phyloP scores from a whole-genome alignment of 2,113 vertebrate species.

The Triplophysa dalaica region DNA sequence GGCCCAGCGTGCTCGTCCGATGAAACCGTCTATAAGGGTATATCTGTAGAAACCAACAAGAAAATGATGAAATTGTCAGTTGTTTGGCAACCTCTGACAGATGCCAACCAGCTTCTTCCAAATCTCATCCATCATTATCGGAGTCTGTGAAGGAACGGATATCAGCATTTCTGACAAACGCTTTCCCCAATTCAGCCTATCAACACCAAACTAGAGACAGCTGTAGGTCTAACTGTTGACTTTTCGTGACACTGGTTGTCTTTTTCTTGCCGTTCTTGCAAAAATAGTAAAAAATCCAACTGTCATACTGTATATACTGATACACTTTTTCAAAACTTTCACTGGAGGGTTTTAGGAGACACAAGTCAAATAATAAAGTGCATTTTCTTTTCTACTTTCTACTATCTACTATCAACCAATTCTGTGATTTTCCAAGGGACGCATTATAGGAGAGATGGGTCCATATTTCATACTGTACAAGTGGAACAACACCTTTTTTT shows the following conservation, averaged over 20 bases:
- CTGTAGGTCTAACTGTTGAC: constrained; percentile 8
- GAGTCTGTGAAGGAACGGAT: constrained; percentile 5
- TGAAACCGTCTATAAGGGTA: too few species aligned
- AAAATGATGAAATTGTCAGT: constrained; percentile 14
- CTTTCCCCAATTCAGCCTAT: background rate
- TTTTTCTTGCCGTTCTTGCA: background rate
- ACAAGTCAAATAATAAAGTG: constrained; percentile 16
- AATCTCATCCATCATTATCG: constrained; percentile 25
- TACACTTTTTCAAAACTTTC: too few species aligned
- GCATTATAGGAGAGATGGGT: background rate
- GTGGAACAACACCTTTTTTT: too few species aligned
- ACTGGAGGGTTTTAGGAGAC: background rate
- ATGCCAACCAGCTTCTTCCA: background rate
- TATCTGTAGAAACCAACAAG: background rate
- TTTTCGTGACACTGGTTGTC: background rate
- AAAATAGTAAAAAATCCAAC: background rate
- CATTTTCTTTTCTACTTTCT: background rate
- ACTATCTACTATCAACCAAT: constrained; percentile 1
- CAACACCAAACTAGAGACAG: background rate
- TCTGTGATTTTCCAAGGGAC: background rate
- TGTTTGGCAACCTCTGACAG: constrained; percentile 1
- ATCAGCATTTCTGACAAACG: constrained; percentile 14
- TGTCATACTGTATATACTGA: background rate
- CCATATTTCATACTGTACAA: background rate
- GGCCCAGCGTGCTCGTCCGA: too few species aligned